Evolutionary conservation across 2,113 vertebrate species (phyloP), one percentile per base, ranked within the genome.

Genomic region (Pachypanchax playfairii): DNA sequence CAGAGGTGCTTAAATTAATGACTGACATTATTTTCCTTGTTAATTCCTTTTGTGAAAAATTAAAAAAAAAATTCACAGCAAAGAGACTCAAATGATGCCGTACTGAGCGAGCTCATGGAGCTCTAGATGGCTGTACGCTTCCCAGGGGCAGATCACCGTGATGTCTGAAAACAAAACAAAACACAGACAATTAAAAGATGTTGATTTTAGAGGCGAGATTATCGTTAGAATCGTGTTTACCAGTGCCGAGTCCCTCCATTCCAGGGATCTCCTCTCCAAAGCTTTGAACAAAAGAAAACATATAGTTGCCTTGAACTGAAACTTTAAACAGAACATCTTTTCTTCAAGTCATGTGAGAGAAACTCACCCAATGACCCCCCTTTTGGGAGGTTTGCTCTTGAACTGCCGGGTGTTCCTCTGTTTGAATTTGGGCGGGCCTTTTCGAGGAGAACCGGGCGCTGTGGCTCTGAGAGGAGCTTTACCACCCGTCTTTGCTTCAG

Each of bases 91-190:
- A 79, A 95, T 96, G 88, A 97, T 96, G 17, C 94, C 94, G 0
- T 95, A 96, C 75, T 96, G 94, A 26, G 93, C 94, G 73, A 96
- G 87, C 75, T 96, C 95, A 12, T 96, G 95, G 52, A 97, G 91
- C 84, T 97, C 94, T 90, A 95, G 89, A 73, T 97, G 96, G 81
- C 91, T 96, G 91, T 95, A 96, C 36, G 94, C 94, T 80, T 97
- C 95, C 96, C 96, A 97, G 0, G 94, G 95, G 62, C 94, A 96
- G 90, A 97, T 96, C 78, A 96, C 93, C 0, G 93, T 97, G 83
- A 97, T 93, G 51, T 97, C 95, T 96, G 20, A 8, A 63, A 60
- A 13, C 11, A 17, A 56, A 42, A 31, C 2, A 38, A 44, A 29
- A 12, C 50, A 31, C 1, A 28, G 1, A 1, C 3, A 20, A 6